These are phyloP conservation scores for Drosophila cognata DNA, from an alignment of 2,888 invertebrate genomes.

Conservation along the genomic window DNA sequence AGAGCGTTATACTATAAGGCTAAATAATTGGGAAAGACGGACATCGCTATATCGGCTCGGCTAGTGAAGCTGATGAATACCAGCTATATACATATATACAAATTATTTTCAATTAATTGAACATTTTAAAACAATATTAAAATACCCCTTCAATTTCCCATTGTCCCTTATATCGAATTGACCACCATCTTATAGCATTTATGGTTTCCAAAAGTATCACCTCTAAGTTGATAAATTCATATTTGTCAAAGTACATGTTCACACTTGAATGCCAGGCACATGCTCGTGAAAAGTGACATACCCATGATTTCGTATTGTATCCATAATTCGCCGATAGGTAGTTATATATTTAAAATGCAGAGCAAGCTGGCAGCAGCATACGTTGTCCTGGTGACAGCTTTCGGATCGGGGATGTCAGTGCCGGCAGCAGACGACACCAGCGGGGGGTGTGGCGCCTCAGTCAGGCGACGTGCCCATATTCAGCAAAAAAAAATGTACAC, in stretches of 20 bases:
- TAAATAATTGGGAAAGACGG: not conserved
- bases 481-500: not conserved
- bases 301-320: conserved; percentile 1
- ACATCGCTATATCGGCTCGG: not conserved
- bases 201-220: not conserved
- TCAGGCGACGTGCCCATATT: conserved; percentile 30
- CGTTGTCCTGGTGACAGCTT: conserved; percentile 18
- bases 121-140: not conserved
- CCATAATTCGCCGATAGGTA: conserved; percentile 16
- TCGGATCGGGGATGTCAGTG: conserved; percentile 31
- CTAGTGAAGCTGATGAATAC: not conserved
- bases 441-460: conserved; percentile 32
- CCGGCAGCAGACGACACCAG: conserved; percentile 43
- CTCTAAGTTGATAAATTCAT: too few species aligned
- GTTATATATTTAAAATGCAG: conserved; percentile 64
- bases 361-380: conserved; percentile 30
- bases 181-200: not conserved
- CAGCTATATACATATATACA: not conserved
- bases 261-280: conserved; percentile 9
- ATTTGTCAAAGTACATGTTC: not conserved
- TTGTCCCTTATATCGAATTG: not conserved
- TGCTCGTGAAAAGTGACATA: conserved; percentile 1
- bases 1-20: not conserved
- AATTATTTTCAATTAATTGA: not conserved
- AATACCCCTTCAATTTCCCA: not conserved